These are phyloP conservation scores for Ifrita kowaldi DNA, from an alignment of 2,113 vertebrate genomes.

Conservation along the genomic window DNA sequence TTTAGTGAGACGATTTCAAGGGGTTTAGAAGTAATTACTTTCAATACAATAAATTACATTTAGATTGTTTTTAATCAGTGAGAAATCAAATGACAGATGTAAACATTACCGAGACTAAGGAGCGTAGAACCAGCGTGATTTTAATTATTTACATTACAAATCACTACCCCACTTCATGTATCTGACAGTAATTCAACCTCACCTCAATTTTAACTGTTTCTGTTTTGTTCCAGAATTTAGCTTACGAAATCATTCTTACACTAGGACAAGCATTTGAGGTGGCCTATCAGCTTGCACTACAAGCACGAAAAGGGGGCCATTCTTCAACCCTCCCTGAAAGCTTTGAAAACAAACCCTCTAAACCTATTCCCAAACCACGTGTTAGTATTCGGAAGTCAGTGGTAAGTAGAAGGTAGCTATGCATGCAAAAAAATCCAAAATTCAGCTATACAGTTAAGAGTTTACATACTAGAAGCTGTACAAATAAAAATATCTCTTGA, in stretches of 20 bases:
- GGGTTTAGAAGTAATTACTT: constrained; percentile 31
- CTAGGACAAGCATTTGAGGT: constrained; percentile 98
- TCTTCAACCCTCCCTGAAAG: constrained; percentile 96
- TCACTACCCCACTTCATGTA: neutral
- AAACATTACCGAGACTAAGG: neutral
- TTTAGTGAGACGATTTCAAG: neutral
- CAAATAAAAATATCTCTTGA: neutral
- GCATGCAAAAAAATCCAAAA: neutral
- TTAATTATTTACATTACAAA: neutral
- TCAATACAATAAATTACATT: constrained; percentile 20
- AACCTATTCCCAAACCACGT: constrained; percentile 96
- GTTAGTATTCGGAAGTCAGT: constrained; percentile 98
- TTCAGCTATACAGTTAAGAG: neutral
- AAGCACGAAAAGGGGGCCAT: constrained; percentile 94
- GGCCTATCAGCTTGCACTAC: constrained; percentile 96
- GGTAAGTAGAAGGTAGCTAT: constrained; percentile 76
- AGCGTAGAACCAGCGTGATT: neutral
- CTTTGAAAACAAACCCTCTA: constrained; percentile 96
- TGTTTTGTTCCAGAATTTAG: constrained; percentile 86
- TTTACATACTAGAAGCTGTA: neutral
- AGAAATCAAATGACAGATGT: constrained; percentile 34
- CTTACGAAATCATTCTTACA: constrained; percentile 98
- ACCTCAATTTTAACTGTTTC: neutral
- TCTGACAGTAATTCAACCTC: neutral
- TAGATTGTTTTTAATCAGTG: neutral